These are phyloP conservation scores for Danio albolineatus DNA, from an alignment of 2,797 vertebrate species.

Conservation along the genomic window DNA sequence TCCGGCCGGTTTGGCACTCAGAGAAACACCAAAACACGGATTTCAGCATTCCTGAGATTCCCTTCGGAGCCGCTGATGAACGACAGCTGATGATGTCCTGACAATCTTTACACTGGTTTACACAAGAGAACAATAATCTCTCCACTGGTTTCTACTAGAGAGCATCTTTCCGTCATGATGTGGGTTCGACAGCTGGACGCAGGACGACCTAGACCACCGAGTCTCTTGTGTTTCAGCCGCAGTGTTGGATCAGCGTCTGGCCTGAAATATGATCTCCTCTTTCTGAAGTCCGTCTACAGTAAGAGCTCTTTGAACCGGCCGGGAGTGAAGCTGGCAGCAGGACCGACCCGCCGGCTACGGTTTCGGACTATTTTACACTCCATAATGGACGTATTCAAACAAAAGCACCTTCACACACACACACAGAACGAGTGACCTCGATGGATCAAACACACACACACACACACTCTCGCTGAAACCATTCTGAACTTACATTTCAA, in stretches of 20 bases:
- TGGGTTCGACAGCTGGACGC: neutral
- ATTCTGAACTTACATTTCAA: neutral
- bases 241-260: neutral
- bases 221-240: neutral
- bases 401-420: constrained; percentile 31
- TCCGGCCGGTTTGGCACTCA: constrained; percentile 61
- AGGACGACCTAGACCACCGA: neutral
- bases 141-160: neutral
- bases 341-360: constrained; percentile 32
- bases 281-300: neutral
- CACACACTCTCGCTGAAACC: neutral
- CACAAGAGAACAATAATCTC: too few relatives aligned
- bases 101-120: neutral
- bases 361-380: constrained; percentile 23
- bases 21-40: constrained; percentile 51
- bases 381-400: constrained; percentile 17
- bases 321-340: constrained; percentile 22
- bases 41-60: constrained; percentile 65
- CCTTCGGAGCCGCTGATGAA: constrained; percentile 50
- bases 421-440: constrained; percentile 5
- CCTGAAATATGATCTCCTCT: constrained; percentile 25
- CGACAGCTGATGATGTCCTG: neutral
- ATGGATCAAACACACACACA: neutral
- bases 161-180: neutral
- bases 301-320: constrained; percentile 31